These are phyloP conservation scores for Sycobia sp. DNA, from an alignment of 1,140 invertebrate species.

Conservation along the genomic window DNA sequence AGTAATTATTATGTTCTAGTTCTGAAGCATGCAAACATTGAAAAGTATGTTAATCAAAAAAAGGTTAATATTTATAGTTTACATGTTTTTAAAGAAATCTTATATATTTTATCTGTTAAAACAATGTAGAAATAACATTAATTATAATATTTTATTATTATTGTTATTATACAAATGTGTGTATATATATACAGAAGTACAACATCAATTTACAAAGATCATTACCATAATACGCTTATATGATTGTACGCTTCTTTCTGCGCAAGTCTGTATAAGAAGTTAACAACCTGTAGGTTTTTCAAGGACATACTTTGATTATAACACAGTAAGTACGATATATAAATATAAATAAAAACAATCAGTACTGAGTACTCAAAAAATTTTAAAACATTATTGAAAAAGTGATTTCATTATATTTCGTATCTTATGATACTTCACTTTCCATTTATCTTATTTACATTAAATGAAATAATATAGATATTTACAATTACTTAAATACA, in stretches of 20 bases:
- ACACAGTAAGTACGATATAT: background rate
- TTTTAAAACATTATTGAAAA: too few relatives aligned
- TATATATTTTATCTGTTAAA: background rate
- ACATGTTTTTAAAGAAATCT: too few relatives aligned
- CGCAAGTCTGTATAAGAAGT: too few relatives aligned
- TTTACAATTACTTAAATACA: too few relatives aligned
- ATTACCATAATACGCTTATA: background rate
- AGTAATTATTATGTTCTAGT: too few relatives aligned
- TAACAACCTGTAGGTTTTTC: too few relatives aligned
- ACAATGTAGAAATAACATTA: background rate
- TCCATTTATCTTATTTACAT: background rate
- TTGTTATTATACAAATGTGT: too few relatives aligned
- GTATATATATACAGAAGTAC: background rate
- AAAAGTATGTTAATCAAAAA: too few relatives aligned
- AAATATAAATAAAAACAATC: background rate
- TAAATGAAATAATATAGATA: background rate
- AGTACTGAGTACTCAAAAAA: background rate
- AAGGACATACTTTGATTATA: too few relatives aligned
- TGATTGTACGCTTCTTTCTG: background rate
- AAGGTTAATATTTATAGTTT: too few relatives aligned
- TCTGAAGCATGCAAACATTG: too few relatives aligned
- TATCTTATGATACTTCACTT: background rate
- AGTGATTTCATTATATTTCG: background rate
- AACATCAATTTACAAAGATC: conserved; percentile 2
- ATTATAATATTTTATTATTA: background rate